A percentile compares a stretch with the other conserved stretches of the same genome.
phyloP scores from a whole-genome alignment of 2,797 vertebrate species.

The Rousettus madagascariensis region DNA sequence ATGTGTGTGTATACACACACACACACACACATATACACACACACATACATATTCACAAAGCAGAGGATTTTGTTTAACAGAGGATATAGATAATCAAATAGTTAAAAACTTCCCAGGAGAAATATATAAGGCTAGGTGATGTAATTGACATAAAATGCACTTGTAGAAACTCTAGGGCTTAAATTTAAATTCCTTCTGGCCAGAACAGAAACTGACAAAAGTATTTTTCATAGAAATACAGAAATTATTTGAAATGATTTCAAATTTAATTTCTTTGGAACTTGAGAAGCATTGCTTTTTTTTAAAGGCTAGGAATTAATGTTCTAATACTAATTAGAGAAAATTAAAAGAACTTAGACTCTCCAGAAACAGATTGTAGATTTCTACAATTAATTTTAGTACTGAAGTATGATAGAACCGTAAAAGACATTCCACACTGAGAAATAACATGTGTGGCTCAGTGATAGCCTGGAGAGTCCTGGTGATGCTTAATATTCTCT shows the following conservation, averaged over 20 bases:
- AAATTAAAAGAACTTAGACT: constrained; percentile 9
- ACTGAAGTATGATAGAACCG: neutral
- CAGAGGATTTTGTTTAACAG: constrained; percentile 14
- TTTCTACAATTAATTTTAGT: constrained; percentile 42
- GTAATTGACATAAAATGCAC: neutral
- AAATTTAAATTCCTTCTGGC: constrained; percentile 46
- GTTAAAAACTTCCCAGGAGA: neutral
- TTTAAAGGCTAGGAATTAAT: neutral
- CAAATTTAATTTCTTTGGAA: constrained; percentile 5
- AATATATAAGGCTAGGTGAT: neutral
- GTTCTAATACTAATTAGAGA: neutral
- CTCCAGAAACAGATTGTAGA: constrained; percentile 3
- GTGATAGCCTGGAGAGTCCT: neutral
- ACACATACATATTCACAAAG: neutral
- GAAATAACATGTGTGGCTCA: neutral
- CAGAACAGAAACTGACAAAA: neutral
- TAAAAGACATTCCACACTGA: neutral
- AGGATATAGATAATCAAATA: neutral
- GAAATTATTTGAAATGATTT: neutral
- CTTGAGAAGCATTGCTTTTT: neutral
- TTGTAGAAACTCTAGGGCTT: neutral
- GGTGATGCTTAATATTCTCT: neutral
- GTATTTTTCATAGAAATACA: neutral
- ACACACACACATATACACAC: too few species aligned
- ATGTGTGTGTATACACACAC: too few species aligned